Evolutionary conservation across 2,888 invertebrate genomes (phyloP).

Genomic region (Leistus spinibarbis): DNA sequence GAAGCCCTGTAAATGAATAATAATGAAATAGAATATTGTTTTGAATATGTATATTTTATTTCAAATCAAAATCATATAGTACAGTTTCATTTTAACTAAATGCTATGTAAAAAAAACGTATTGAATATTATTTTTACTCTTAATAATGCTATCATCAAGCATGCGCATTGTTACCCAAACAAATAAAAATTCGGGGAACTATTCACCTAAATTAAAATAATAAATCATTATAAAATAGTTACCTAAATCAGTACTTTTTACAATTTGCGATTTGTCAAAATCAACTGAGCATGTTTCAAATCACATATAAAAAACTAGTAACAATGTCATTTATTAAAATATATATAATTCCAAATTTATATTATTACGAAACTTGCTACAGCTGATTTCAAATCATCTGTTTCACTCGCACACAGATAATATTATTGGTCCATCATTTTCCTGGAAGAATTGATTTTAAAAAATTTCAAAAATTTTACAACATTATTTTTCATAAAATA

Average conservation of each 20-base stretch:
- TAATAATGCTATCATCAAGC: slow-evolving; percentile 32
- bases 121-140: slow-evolving; percentile 27
- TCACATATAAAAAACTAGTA: slow-evolving; percentile 39
- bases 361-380: slow-evolving; percentile 26
- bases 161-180: slow-evolving; percentile 15
- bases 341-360: slow-evolving; percentile 31
- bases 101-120: slow-evolving; percentile 30
- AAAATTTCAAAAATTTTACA: not conserved
- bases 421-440: not conserved
- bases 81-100: slow-evolving; percentile 35
- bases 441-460: not conserved
- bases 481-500: not conserved
- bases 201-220: slow-evolving; percentile 20
- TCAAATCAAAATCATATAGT: slow-evolving; percentile 39
- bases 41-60: slow-evolving; percentile 38
- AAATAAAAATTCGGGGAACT: slow-evolving; percentile 1
- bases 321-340: slow-evolving; percentile 34
- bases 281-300: slow-evolving; percentile 30
- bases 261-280: slow-evolving; percentile 44
- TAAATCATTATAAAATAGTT: slow-evolving; percentile 36
- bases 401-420: not conserved
- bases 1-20: too few relatives aligned
- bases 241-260: slow-evolving; percentile 57
- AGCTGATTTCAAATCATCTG: slow-evolving; percentile 30
- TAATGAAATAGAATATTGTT: too few relatives aligned